These are phyloP conservation scores for Drosophila arizonae DNA, from an alignment of 1,140 invertebrate genomes.

Conservation along the genomic window DNA sequence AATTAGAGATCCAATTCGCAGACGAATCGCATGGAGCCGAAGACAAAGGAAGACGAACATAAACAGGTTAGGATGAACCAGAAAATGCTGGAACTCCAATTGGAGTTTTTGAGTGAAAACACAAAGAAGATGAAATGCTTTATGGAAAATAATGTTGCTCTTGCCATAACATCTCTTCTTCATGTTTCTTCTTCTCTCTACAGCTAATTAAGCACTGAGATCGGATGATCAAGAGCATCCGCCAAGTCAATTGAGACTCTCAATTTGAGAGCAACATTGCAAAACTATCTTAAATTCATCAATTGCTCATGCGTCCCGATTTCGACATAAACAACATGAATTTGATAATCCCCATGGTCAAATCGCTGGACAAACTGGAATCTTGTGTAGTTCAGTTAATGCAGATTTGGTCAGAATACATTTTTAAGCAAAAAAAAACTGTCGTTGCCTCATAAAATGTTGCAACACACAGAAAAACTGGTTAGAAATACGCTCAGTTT, in stretches of 20 bases:
- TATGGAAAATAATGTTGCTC: no score
- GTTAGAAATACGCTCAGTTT: not conserved
- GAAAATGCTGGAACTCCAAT: slow-evolving; percentile 3
- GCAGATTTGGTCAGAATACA: not conserved
- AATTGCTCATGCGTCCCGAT: not conserved
- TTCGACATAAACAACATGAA: not conserved
- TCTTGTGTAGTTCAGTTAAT: not conserved
- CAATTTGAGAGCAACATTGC: not conserved
- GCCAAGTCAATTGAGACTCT: slow-evolving; percentile 4
- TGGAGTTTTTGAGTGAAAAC: no score
- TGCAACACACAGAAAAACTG: not conserved
- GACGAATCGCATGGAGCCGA: not conserved
- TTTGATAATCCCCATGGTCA: not conserved
- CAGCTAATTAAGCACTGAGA: not conserved
- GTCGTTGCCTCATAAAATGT: not conserved
- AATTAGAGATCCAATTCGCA: slow-evolving; percentile 49
- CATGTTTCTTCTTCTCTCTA: no score
- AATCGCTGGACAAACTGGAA: not conserved
- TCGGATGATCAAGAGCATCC: not conserved
- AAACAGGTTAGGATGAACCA: not conserved
- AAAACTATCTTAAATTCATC: not conserved
- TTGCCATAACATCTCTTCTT: no score
- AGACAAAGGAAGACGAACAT: not conserved
- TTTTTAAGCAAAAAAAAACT: not conserved
- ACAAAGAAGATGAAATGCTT: no score